A percentile compares a stretch with the other conserved stretches of the same genome.
Conservation (phyloP, 2,113 vertebrate genomes). For the Sinocyclocheilus maitianheensis region DNA sequence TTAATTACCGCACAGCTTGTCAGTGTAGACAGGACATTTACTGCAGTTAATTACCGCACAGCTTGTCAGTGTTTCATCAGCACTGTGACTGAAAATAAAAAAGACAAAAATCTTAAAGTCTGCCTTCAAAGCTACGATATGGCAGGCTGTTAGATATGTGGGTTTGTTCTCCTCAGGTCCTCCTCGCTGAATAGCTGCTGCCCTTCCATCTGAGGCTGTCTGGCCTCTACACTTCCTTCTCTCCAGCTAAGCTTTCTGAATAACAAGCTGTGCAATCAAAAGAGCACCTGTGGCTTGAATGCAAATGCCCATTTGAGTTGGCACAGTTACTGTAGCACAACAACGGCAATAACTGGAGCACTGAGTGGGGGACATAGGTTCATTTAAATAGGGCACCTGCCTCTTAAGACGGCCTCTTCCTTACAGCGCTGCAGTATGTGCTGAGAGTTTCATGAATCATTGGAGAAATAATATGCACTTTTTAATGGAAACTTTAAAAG, state of each 20-base stretch:
- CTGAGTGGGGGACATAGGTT: constrained; percentile 2
- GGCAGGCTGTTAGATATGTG: constrained; percentile 10
- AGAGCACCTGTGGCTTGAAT: constrained; percentile 49
- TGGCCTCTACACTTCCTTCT: constrained; percentile 12
- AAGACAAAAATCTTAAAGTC: not conserved
- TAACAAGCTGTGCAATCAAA: constrained; percentile 48
- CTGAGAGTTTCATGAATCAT: constrained; percentile 4
- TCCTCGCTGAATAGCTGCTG: constrained; percentile 1
- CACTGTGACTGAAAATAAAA: not conserved
- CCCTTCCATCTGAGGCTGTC: not conserved
- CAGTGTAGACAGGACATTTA: not conserved
- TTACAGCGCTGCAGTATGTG: constrained; percentile 16
- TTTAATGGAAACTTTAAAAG: not conserved
- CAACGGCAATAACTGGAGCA: constrained; percentile 25
- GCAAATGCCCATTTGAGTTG: constrained; percentile 30
- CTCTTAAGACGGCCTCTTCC: constrained; percentile 8
- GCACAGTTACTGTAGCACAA: constrained; percentile 38
- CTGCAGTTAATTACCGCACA: not conserved
- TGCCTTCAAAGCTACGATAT: not conserved
- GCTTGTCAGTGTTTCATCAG: not conserved
- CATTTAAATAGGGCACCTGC: constrained; percentile 44
- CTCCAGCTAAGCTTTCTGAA: constrained; percentile 34
- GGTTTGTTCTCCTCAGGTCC: constrained; percentile 1
- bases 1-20: not conserved
- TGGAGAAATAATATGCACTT: constrained; percentile 30